Evolutionary conservation across 1,140 invertebrate species (phyloP).

Genomic region (Ips typographus): DNA sequence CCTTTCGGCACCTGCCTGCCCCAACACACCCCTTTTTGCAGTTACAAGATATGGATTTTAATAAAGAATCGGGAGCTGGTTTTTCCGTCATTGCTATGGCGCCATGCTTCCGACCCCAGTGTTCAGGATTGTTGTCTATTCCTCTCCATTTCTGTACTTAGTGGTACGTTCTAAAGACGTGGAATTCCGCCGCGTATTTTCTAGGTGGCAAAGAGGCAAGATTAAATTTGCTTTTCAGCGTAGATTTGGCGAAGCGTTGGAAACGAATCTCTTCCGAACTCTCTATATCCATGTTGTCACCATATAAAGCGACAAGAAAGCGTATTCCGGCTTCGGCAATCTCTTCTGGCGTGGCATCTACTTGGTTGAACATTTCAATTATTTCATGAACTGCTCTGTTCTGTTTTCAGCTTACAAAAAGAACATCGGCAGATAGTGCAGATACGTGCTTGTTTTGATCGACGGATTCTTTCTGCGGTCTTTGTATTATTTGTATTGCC

Average conservation of each 20-base stretch:
- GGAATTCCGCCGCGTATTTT: neutral
- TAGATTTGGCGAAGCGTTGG: too few species aligned
- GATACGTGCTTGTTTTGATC: slow-evolving; percentile 41
- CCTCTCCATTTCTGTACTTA: neutral
- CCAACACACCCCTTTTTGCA: neutral
- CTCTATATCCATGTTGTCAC: too few species aligned
- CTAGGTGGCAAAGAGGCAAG: neutral
- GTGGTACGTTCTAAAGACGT: neutral
- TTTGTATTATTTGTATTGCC: slow-evolving; percentile 10
- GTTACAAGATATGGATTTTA: neutral
- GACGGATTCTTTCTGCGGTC: slow-evolving; percentile 35
- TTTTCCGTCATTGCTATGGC: neutral
- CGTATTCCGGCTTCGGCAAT: too few species aligned
- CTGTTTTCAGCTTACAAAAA: too few species aligned
- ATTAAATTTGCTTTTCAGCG: neutral
- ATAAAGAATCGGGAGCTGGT: neutral
- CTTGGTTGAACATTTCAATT: too few species aligned
- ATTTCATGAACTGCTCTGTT: too few species aligned
- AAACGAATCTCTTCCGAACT: too few species aligned
- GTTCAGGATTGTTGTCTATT: neutral
- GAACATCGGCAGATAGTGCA: slow-evolving; percentile 40
- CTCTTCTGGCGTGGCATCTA: too few species aligned
- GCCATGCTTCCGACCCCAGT: neutral
- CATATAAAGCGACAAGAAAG: neutral
- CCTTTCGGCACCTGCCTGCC: neutral